These are phyloP conservation scores for Gambusia holbrooki DNA, from an alignment of 2,113 vertebrate species.

Conservation along the genomic window DNA sequence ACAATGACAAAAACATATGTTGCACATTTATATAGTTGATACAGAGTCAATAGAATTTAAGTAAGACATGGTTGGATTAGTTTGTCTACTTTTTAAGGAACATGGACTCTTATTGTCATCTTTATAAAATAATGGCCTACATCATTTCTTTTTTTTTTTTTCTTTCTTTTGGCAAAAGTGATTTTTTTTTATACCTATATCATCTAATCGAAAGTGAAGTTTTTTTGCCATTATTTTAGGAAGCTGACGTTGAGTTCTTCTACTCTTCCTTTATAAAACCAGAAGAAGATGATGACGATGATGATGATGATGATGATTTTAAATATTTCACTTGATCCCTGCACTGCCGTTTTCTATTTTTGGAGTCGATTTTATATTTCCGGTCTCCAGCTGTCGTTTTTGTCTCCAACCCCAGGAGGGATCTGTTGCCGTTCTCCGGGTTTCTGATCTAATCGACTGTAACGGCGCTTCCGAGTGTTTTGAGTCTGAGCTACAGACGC, in stretches of 20 bases:
- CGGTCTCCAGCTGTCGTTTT: not conserved
- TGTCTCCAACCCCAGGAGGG: slow-evolving; percentile 2
- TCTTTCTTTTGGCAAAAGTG: too few species aligned
- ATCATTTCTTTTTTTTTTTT: too few species aligned
- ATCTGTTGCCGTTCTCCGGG: not conserved
- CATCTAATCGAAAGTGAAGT: too few species aligned
- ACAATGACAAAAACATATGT: too few species aligned
- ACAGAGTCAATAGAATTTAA: too few species aligned
- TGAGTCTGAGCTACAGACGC: slow-evolving; percentile 18
- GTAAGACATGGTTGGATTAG: too few species aligned
- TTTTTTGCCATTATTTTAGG: not conserved
- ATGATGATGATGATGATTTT: not conserved
- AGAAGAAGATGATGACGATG: not conserved
- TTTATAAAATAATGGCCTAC: too few species aligned
- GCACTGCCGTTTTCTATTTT: not conserved
- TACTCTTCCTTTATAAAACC: not conserved
- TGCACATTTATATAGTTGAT: too few species aligned
- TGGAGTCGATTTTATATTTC: not conserved
- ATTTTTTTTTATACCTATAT: too few species aligned
- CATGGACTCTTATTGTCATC: too few species aligned
- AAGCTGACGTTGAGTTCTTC: not conserved
- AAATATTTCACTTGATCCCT: not conserved
- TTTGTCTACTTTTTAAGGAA: too few species aligned
- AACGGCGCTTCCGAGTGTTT: slow-evolving; percentile 3
- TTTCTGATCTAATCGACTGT: slow-evolving; percentile 12